Evolutionary conservation across 2,113 vertebrate species (phyloP), one percentile per base, ranked within the genome.

Genomic region (Recurvirostra avosetta): DNA sequence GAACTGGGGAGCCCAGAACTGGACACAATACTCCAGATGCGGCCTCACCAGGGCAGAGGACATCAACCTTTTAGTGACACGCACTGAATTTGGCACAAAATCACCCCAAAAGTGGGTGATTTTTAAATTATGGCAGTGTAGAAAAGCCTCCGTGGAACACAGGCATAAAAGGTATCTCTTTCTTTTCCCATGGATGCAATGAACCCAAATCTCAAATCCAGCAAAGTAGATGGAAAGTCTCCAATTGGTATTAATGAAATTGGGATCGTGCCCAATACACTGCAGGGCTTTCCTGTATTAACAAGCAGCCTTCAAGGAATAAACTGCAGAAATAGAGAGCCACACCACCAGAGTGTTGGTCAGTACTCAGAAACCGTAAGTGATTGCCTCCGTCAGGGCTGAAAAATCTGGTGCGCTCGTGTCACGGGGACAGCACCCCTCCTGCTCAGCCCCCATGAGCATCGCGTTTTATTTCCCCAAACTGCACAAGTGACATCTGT

Each of bases 341-440:
- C 23, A 65, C 9, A 55, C 23, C n/a, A 11, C 3, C 5, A 29
- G 11, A 43, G 43, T 36, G 8, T 29, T 49, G 45, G 38, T 62
- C 32, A 78, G 22, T 26, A 20, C 75, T 92, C 5, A 6, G 45
- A 86, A 92, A 71, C 23, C 6, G 17, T 11, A 23, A 52, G 32
- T 8, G 12, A 15, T 17, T 66, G 21, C 9, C 27, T 88, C 38
- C 7, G 10, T 23, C 40, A 36, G 40, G 45, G 40, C 50, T 12
- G 30, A 77, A 36, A 12, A 70, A 30, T 11, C 10, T 17, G 20
- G 22, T 32, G n/a, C 1, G 1, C 45, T 67, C 0, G 0, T 34
- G 55, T 19, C 0, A 0, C 12, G 62, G 38, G n/a, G n/a, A 86
- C 11, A 88, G 50, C 43, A 61, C 49, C 22, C 25, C 50, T 63